phyloP scores from a whole-genome alignment of 2,797 vertebrate species.

The Danionella dracula region DNA sequence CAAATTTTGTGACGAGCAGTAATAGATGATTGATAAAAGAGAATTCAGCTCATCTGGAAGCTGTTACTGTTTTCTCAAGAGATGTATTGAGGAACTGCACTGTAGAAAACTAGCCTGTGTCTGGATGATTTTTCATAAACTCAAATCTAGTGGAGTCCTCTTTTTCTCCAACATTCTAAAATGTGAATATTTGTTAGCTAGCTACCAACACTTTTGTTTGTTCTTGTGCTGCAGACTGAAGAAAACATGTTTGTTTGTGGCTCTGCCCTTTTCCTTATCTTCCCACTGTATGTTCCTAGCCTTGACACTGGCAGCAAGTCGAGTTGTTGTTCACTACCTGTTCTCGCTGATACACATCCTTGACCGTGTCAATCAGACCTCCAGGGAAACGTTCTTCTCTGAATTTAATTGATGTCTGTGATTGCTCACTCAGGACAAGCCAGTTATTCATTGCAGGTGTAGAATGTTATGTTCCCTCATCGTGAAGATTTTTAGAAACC shows the following conservation, averaged over 20 bases:
- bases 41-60: conserved; percentile 8
- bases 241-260: conserved; percentile 27
- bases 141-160: too few species aligned
- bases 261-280: conserved; percentile 24
- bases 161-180: too few species aligned
- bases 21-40: neutral
- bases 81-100: neutral
- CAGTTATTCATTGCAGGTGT: neutral
- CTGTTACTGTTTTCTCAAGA: conserved; percentile 51
- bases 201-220: neutral
- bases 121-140: too few species aligned
- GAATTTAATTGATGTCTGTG: neutral
- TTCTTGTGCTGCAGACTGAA: conserved; percentile 35
- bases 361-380: neutral
- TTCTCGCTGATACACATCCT: neutral
- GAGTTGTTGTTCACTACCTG: conserved; percentile 1
- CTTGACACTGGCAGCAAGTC: neutral
- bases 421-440: neutral
- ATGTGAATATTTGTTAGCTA: neutral
- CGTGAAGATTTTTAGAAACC: neutral
- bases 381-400: conserved; percentile 7
- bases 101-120: too few species aligned
- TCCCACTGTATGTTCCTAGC: conserved; percentile 2
- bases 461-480: conserved; percentile 5
- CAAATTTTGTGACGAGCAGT: conserved; percentile 21